Evolutionary conservation across 1,140 invertebrate genomes (phyloP).

Genomic region (Tetragonula clypearis): DNA sequence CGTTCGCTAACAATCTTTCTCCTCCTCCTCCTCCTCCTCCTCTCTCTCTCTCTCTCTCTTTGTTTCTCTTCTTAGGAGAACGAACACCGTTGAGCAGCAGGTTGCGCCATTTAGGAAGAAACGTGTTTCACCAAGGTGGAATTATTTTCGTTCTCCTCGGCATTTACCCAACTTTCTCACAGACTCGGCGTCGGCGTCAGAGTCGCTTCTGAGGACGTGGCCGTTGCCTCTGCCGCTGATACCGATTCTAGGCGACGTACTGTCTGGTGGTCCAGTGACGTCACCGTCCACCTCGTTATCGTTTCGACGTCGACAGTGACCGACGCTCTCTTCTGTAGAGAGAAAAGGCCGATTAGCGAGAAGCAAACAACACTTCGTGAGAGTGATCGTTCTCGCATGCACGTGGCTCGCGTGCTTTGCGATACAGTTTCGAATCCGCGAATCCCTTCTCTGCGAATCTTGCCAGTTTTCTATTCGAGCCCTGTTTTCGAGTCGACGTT

Average conservation of each 20-base stretch:
- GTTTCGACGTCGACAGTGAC: conserved; percentile 47
- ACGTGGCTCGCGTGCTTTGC: not conserved
- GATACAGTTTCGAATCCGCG: conserved; percentile 28
- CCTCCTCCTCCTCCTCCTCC: not conserved
- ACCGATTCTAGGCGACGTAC: conserved; percentile 68
- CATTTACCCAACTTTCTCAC: not conserved
- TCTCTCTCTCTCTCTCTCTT: not conserved
- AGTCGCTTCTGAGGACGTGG: conserved; percentile 38
- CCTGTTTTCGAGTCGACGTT: too few relatives aligned
- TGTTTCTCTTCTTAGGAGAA: conserved; percentile 4
- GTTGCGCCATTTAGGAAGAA: not conserved
- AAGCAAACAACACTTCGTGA: conserved; percentile 45
- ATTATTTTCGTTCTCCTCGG: not conserved
- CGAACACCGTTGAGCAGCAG: not conserved
- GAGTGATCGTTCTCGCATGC: conserved; percentile 31
- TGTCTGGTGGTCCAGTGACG: conserved; percentile 70
- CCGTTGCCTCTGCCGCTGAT: conserved; percentile 27
- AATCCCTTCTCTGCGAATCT: not conserved
- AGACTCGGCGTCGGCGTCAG: too few relatives aligned
- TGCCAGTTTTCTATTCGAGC: not conserved
- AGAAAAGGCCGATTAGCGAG: conserved; percentile 56
- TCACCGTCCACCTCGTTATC: conserved; percentile 62
- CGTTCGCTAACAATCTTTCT: conserved; percentile 31
- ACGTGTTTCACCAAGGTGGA: not conserved
- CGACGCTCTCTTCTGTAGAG: not conserved